Percentiles rank a stretch among this genome's conserved stretches.
Evolutionary conservation across 1,140 invertebrate genomes (phyloP).

Genomic region (Adelges cooleyi): DNA sequence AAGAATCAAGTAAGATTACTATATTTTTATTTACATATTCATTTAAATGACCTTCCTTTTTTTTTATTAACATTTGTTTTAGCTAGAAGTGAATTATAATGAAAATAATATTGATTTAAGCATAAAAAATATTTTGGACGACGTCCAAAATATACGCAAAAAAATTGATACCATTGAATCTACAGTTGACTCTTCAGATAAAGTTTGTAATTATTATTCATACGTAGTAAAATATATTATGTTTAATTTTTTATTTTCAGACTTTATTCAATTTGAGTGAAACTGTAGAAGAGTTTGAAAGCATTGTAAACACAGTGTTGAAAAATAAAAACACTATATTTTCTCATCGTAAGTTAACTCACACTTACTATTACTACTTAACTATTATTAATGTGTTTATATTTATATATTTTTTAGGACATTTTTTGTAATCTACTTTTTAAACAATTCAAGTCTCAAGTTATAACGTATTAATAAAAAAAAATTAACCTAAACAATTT

Average conservation of each 20-base stretch:
- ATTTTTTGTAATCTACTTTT: too few relatives aligned
- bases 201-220: not conserved
- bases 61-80: not conserved
- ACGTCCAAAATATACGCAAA: not conserved
- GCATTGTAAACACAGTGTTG: not conserved
- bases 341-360: slow-evolving; percentile 8
- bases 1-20: slow-evolving; percentile 22
- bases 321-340: slow-evolving; percentile 19
- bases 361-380: not conserved
- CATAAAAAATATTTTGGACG: slow-evolving; percentile 2
- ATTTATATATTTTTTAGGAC: slow-evolving; percentile 2
- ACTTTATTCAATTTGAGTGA: not conserved
- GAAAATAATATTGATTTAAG: not conserved
- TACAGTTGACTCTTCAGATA: not conserved
- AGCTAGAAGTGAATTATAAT: not conserved
- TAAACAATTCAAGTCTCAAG: too few relatives aligned
- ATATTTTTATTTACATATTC: not conserved
- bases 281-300: slow-evolving; percentile 2
- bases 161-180: not conserved
- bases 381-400: not conserved
- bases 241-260: not conserved
- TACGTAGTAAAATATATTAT: not conserved
- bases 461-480: too few relatives aligned
- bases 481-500: not conserved
- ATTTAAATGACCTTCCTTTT: not conserved